Base-by-base conservation (phyloP, 2,888 invertebrate species). In the Harmothoe impar region DNA sequence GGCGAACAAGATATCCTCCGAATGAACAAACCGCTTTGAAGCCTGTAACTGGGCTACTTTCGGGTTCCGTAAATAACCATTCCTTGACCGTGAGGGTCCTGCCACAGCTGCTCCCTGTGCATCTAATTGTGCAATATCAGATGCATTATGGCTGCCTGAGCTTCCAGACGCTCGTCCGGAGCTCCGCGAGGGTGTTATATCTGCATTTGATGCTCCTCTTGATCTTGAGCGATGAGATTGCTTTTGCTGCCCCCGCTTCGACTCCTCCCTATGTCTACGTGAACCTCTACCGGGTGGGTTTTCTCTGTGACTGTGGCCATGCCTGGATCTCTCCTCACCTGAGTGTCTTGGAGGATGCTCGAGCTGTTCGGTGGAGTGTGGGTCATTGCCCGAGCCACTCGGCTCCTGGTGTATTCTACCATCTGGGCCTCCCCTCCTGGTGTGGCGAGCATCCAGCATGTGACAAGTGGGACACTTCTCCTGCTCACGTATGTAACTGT, bases 391-490 rank as follows among this genome's bases (percentile, higher is more conserved):
- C 1, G n/a, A 29, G 20, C 29, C 31, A 78, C 78, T 35, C 3
- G 25, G 10, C 31, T 78, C 84, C 20, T 20, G 78, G 3, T 29
- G n/a, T n/a, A 78, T 29, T 78, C 20, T 20, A n/a, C 78, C 78
- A 1, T 3, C 78, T 1, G 20, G 1, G 0, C 23, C 25, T n/a
- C 12, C 31, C 84, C 84, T 23, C 25, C 3, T 1, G 25, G 7
- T 29, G 17, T 29, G 84, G 12, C 84, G n/a, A 17, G 84, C 0
- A 17, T 84, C 51, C 10, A 84, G 84, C 12, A 35, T 33, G 17
- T 51, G n/a, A 52, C 84, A 84, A 7, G 84, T 84, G 20, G 84
- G 84, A 43, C 84, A 84, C 33, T 52, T 43, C 25, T 84, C 84
- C 23, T 84, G 43, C 43, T 52, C 52, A n/a, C 10, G 20, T 54